phyloP scores from a whole-genome alignment of 2,888 invertebrate genomes.

The Idaea aversata region DNA sequence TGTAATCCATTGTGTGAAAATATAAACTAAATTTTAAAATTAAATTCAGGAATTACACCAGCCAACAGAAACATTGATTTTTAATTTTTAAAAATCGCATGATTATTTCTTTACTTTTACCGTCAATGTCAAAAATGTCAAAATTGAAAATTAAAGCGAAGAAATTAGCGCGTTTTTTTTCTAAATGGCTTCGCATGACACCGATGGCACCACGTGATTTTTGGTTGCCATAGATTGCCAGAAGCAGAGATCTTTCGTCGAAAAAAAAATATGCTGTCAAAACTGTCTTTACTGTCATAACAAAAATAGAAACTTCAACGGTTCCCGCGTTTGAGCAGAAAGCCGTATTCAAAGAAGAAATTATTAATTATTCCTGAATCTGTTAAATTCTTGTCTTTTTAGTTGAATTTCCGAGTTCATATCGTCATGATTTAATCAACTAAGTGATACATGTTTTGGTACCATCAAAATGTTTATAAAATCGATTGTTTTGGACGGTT shows the following conservation, averaged over 20 bases:
- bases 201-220: too few species aligned
- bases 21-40: background rate
- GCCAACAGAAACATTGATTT: background rate
- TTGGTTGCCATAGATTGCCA: too few species aligned
- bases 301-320: too few species aligned
- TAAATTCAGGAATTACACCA: background rate
- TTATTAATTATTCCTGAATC: too few species aligned
- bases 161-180: too few species aligned
- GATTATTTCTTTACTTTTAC: background rate
- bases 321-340: too few species aligned
- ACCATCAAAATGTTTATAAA: slow-evolving; percentile 90
- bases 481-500: slow-evolving; percentile 95
- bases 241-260: too few species aligned
- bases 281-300: too few species aligned
- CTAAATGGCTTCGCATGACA: too few species aligned
- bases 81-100: background rate
- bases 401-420: background rate
- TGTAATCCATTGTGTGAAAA: slow-evolving; percentile 55
- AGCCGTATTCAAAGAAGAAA: too few species aligned
- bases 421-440: background rate
- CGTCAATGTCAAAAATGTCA: background rate
- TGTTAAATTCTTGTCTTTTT: too few species aligned
- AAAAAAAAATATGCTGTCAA: too few species aligned
- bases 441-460: background rate
- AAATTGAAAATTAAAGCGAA: background rate